Base-by-base conservation (phyloP, 2,888 invertebrate species). In the Trissolcus japonicus region DNA sequence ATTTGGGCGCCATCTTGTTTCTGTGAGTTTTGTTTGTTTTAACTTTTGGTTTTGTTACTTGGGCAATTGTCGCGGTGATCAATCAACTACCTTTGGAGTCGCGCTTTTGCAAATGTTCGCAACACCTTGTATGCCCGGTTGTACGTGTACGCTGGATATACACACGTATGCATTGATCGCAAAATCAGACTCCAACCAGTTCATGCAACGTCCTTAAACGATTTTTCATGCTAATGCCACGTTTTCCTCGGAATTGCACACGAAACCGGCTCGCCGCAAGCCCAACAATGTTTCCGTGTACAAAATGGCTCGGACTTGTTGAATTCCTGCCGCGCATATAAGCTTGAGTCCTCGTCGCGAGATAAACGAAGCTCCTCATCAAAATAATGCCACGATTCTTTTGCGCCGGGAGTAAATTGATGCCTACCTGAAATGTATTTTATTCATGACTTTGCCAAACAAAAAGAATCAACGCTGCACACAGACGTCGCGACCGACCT, bases 361-460 rank as follows among this genome's bases (percentile, higher is more conserved):
- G 48, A 41, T 57, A 43, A 57, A 57, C 43, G 14, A 19, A 25
- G 25, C 50, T 56, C 66, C 50, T 25, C 50, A 25, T 25, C 25
- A 25, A 25, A 25, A 50, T 57, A 66, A 66, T 57, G 25, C 57
- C 21, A n/a, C 2, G 56, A 43, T 29, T 40, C 19, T 59, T 35
- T 35, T 11, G 21, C 29, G 59, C 40, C 7, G 25, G 25, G 35
- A 1, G 48, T 35, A 56, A 72, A 72, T 72, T 60, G 65, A 65
- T 72, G 72, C 72, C 55, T 60, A 57, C 55, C 66, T 40, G 56
- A 60, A 66, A 66, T 50, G 56, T 73, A 66, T 63, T 53, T 73
- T 66, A 74, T 72, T 72, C 71, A 63, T 62, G 60, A 54, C 65
- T 61, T 63, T 67, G 73, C 60, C 16, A 61, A 66, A 74, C 61